Base-by-base conservation (phyloP, 2,797 vertebrate species). In the Macropodus opercularis region DNA sequence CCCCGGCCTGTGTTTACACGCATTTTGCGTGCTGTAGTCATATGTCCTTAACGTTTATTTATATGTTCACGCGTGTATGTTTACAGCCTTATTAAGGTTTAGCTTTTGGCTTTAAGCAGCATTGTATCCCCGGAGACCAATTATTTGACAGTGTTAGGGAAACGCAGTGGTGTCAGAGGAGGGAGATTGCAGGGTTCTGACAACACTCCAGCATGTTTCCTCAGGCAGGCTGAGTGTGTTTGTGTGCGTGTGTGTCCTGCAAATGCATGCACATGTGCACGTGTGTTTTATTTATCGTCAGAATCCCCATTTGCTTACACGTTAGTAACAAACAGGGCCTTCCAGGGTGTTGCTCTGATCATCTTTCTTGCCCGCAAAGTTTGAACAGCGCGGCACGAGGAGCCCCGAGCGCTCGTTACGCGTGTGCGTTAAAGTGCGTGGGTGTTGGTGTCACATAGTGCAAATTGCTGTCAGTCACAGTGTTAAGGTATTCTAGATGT, bases 141-240 rank as follows among this genome's bases (percentile, higher is more conserved):
- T 91, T 91, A 90, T 90, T 69, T 77, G 84, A 83, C 85, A 85
- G 79, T 79, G 80, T 85, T 81, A 82, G 82, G 77, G 81, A 84
- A 87, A 75, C 72, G 69, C 75, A 81, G 73, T 56, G 54, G 72
- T 84, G 74, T 79, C 67, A 75, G 61, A 48, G 47, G 77, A 67
- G 40, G 63, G 66, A 83, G 77, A 80, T 54, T 81, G 77, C 65
- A 56, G 44, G 61, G 57, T 72, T 83, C 69, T 85, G 81, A 87
- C 86, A 87, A 83, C 63, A 70, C 82, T 84, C 72, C 73, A 75
- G 72, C 63, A 72, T 77, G 69, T 85, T 72, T 85, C 87, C 82
- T 70, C 50, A 1, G 88, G 87, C 83, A 69, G 69, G 53, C 41
- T 39, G 65, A 32, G 42, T 58, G 55, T 75, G 65, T 72, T 59